Evolutionary conservation across 2,888 invertebrate genomes (phyloP).

Genomic region (Lochmaea crataegi): DNA sequence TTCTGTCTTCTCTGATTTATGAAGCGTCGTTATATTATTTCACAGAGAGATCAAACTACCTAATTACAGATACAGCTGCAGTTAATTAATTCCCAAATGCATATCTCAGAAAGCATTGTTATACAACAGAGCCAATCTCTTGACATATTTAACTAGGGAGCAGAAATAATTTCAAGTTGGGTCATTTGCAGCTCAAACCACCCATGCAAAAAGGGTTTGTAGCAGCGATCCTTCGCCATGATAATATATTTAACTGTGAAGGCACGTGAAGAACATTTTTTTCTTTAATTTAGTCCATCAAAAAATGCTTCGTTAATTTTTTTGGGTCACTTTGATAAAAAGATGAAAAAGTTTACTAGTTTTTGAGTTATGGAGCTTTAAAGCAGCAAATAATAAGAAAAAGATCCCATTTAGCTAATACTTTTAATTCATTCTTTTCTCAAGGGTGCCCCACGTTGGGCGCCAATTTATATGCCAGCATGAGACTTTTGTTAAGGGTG

Average conservation of each 20-base stretch:
- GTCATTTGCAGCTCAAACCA: background rate
- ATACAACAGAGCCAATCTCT: background rate
- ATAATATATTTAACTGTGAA: background rate
- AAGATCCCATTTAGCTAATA: too few relatives aligned
- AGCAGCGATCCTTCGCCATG: background rate
- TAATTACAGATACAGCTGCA: background rate
- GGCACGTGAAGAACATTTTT: too few relatives aligned
- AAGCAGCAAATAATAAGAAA: too few relatives aligned
- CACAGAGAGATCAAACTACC: background rate
- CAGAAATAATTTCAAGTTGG: background rate
- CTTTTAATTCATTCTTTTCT: too few relatives aligned
- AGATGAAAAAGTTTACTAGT: too few relatives aligned
- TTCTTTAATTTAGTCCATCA: too few relatives aligned
- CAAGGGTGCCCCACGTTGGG: too few relatives aligned
- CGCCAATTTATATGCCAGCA: too few relatives aligned
- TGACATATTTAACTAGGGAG: background rate
- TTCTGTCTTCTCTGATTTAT: background rate
- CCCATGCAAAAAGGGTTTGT: background rate
- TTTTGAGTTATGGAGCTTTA: too few relatives aligned
- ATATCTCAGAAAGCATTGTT: conserved; percentile 5
- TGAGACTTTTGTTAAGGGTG: too few relatives aligned
- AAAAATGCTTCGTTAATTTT: too few relatives aligned
- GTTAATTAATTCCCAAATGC: background rate
- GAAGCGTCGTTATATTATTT: background rate
- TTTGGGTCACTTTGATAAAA: too few relatives aligned